phyloP scores from a whole-genome alignment of 2,888 invertebrate species.

The Stenurella melanura region DNA sequence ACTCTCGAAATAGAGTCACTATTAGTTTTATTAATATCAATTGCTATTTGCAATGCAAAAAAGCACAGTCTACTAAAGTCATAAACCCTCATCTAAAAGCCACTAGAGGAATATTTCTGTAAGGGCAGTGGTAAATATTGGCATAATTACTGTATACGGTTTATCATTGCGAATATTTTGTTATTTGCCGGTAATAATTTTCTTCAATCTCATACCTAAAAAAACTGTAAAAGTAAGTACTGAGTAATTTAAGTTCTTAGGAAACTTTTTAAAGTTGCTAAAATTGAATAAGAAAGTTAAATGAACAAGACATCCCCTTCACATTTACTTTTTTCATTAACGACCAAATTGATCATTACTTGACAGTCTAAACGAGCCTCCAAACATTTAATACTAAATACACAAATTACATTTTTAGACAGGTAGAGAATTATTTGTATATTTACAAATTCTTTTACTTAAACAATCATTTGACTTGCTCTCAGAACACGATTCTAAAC shows the following conservation, averaged over 20 bases:
- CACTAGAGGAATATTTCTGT: too few species aligned
- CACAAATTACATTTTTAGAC: neutral
- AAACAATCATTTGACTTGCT: too few species aligned
- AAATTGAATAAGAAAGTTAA: constrained; percentile 32
- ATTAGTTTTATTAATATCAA: too few species aligned
- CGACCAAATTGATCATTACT: neutral
- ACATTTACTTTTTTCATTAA: constrained; percentile 11
- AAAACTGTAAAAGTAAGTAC: neutral
- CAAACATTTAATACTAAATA: neutral
- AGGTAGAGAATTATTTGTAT: neutral
- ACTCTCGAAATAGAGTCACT: too few species aligned
- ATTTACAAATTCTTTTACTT: too few species aligned
- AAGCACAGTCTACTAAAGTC: too few species aligned
- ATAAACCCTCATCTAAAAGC: too few species aligned
- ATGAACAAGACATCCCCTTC: constrained; percentile 20
- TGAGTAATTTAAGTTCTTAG: constrained; percentile 4
- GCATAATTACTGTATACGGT: too few species aligned
- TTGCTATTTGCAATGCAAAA: too few species aligned
- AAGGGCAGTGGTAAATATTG: too few species aligned
- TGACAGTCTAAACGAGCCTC: neutral
- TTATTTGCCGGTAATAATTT: neutral
- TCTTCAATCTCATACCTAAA: neutral
- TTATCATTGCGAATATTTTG: too few species aligned
- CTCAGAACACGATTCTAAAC: too few species aligned
- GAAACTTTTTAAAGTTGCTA: constrained; percentile 24